A percentile compares a stretch with the other conserved stretches of the same genome.
Conservation (phyloP, 1,140 invertebrate species). For the Amyelois transitella region DNA sequence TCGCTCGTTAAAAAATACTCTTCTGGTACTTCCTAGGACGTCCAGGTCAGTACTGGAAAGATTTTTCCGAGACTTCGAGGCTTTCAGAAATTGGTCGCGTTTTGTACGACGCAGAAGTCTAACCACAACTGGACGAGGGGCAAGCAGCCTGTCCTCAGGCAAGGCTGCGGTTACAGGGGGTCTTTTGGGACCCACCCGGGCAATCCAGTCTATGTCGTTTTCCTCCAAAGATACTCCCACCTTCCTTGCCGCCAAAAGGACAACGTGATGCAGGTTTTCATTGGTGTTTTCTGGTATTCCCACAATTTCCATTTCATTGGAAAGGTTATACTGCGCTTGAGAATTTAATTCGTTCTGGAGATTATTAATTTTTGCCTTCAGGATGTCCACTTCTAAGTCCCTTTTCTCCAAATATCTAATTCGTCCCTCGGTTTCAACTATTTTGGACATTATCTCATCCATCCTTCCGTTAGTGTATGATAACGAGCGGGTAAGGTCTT, state of each 20-base stretch:
- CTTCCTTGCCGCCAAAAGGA: not conserved
- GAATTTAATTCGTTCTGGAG: not conserved
- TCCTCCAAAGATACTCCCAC: not conserved
- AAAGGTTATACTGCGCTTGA: not conserved
- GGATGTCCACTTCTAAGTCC: no score
- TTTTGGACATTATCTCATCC: no score
- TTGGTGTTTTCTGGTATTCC: not conserved
- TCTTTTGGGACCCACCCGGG: not conserved
- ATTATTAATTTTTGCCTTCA: no score
- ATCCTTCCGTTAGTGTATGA: no score
- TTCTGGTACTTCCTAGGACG: not conserved
- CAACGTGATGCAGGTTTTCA: not conserved
- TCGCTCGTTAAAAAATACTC: constrained; percentile 8
- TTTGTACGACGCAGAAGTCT: not conserved
- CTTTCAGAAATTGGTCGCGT: not conserved
- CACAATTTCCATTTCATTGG: not conserved
- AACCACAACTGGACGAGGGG: not conserved
- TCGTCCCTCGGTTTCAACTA: no score
- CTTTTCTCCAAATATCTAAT: no score
- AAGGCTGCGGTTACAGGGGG: not conserved
- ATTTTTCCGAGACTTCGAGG: not conserved
- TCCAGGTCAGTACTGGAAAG: not conserved
- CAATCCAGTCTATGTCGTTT: not conserved
- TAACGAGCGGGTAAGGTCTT: no score
- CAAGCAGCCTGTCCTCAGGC: no score